Base-by-base conservation (phyloP, 2,888 invertebrate species). In the Cosmia trapezina region DNA sequence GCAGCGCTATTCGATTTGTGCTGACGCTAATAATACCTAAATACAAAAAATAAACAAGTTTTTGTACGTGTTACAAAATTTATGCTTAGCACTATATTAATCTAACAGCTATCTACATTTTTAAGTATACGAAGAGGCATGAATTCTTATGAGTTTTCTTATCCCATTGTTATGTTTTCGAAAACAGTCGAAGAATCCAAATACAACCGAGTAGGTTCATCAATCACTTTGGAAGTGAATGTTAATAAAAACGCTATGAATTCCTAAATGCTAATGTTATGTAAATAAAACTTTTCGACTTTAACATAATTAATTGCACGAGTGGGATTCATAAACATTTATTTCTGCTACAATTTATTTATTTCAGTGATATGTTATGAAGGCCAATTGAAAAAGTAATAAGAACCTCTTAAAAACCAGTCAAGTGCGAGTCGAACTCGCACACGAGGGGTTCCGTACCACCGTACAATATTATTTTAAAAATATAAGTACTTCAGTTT, bases 1-100 rank as follows among this genome's bases (percentile, higher is more conserved):
- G 70, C 65, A 72, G 60, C 49, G 68, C 54, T 62, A 53, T 73
- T 75, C 56, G 57, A 62, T 76, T 65, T 73, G 54, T 60, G 14
- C 45, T 66, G 71, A 62, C 62, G 57, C n/a, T 61, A 65, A 72
- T 72, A 72, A 63, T 69, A 68, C 37, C 43, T 51, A 53, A 65
- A 66, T 75, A 59, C 19, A 19, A 72, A 37, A 67, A 73, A 62
- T 68, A 71, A 76, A 84, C 78, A 64, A 68, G 83, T 83, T 86
- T 75, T 60, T 63, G 53, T n/a, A 67, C 19, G 65, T 61, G 57
- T 59, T 66, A 63, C 22, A 68, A 76, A 66, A 70, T 49, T 0
- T 54, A 70, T 78, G 28, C 60, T 47, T 56, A 70, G 54, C 47
- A 45, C 47, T 49, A 43, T 73, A 59, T 60, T 64, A 45, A 73